Evolutionary conservation across 2,113 vertebrate species (phyloP), one percentile per base, ranked within the genome.

Genomic region (Vidua chalybeata): DNA sequence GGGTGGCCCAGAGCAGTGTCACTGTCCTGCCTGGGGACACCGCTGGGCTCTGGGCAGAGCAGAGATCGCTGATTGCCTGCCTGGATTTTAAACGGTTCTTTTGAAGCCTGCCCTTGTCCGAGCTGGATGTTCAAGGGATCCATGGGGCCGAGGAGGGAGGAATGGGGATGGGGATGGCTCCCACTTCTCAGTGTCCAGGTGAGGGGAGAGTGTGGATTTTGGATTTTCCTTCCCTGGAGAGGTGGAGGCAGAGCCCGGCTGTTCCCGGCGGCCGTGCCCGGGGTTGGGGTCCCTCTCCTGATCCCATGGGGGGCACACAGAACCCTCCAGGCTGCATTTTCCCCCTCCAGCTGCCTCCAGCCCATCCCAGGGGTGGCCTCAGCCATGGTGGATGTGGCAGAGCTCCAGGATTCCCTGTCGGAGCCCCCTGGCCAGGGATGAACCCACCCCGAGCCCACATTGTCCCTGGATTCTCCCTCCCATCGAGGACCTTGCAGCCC

Each of bases 241-340:
- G 54, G 14, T 0, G 23, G 37, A 26, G 35, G 45, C 67, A 30
- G 51, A 46, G 58, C 82, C 69, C 0, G 2, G 23, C 6, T 20
- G 33, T 11, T 21, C 28, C 5, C 7, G 0, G 1, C 2, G 20
- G 28, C 77, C 16, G 3, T 67, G 37, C 28, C 58, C 0, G 0
- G 30, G 21, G 1, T 13, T 2, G n/a, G 59, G 59, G 6, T 85
- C 54, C 31, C 12, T 43, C 13, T 45, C 62, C 90, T 9, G 24
- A 10, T 13, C 56, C 55, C 37, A 1, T 6, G 3, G 10, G 15
- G 41, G 62, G 28, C 31, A 3, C 3, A 2, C 51, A 46, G 67
- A 56, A 10, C 4, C 62, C 52, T 21, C 54, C 20, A 10, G 35
- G 83, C 62, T 37, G 41, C 8, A 1, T n/a, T 71, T 39, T 4